Evolutionary conservation across 2,797 vertebrate species (phyloP), one percentile per base, ranked within the genome.

Genomic region (Lepidocolaptes lacrymiger): DNA sequence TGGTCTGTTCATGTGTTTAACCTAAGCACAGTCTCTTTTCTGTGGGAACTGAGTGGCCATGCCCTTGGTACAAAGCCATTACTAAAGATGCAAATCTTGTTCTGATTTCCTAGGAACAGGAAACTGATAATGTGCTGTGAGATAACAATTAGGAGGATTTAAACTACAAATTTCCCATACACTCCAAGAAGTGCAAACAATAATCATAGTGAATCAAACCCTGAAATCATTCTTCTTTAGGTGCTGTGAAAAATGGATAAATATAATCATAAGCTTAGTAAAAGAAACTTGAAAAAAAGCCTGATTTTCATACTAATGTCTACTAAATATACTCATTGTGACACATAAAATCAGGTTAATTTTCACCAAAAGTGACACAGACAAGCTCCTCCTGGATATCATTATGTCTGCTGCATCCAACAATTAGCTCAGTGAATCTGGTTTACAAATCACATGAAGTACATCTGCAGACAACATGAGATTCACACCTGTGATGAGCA

Each of bases 281-380:
- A 91, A 92, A 88, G 23, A 59, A 92, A 76, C 7, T 44, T 67
- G 9, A 3, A 69, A 56, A 88, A 85, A 71, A 55, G 11, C 5
- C 46, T 24, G 62, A 72, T 86, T 91, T 56, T 76, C 0, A 1
- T 82, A 58, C 39, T 91, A 58, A 68, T 30, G 9, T 89, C 82
- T 94, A 90, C 64, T 46, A 72, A 89, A 67, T 63, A 22, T 46
- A 89, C 20, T 36, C 46, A 79, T 5, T 86, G 26, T 74, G 59
- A 79, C 44, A 88, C 16, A 79, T 75, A 91, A 93, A 93, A 76
- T 41, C 41, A 78, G n/a, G 91, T 80, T 77, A 88, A 54, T 27
- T 95, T 95, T 88, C 76, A 93, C 86, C 76, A 73, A 20, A 93
- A 95, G 46, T 30, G 64, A 84, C 52, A 93, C 9, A 88, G 67